Evolutionary conservation across 2,113 vertebrate genomes (phyloP), one percentile per base, ranked within the genome.

Genomic region (Lamprotornis superbus): DNA sequence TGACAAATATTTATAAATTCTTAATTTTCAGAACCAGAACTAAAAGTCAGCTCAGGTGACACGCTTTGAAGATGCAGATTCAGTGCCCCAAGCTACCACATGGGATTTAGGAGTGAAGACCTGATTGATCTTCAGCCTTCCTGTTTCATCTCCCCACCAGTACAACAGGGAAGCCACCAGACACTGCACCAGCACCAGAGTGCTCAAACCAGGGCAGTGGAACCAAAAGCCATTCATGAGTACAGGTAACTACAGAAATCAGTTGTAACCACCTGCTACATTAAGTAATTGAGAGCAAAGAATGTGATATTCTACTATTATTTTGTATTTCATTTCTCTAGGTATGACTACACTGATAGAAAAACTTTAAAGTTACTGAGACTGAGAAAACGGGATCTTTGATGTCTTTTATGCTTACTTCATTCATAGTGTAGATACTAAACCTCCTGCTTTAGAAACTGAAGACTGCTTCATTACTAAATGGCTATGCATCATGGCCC

Each of bases 371-470:
- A 76, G 63, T 47, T 79, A 70, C 67, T 42, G 52, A 77, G 33
- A 89, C 44, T 55, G 46, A 74, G 70, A 61, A 89, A 93, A 89
- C 9, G 2, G 17, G 27, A 76, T 31, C 57, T 69, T 89, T 12
- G 14, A n/a, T 49, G 57, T 65, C 67, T 85, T 61, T 80, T 74
- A 80, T 30, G 57, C 50, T 87, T 84, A 16, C 57, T 89, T 87
- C 89, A 42, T 52, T 77, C 67, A 63, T 9, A 44, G 28, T 2
- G 0, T 61, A 83, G 95, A 71, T 71, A 74, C 52, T n/a, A 74
- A 87, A 95, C 87, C 81, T 96, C 69, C 53, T 87, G 83, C 78
- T 89, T 95, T 95, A 93, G 96, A 95, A 79, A 93, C 87, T 84
- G 79, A 95, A 89, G 83, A 50, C 47, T 76, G 69, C 37, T 96